Evolutionary conservation across 2,888 invertebrate species (phyloP), one percentile per base, ranked within the genome.

Genomic region (Philhelius pedissequus): DNA sequence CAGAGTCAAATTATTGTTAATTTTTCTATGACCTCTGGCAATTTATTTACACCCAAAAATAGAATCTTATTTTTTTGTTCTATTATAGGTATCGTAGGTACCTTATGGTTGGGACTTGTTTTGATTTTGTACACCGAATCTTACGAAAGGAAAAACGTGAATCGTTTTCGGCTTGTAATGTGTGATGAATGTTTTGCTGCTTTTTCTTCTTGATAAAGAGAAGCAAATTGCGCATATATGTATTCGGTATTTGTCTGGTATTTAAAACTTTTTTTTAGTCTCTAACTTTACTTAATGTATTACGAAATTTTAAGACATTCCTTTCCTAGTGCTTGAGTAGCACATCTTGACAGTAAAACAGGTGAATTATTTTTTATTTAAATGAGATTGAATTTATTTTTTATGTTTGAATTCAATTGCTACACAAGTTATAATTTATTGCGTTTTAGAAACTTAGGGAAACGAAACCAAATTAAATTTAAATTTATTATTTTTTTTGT

Each of bases 1-100:
- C 18, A 78, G 45, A 68, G 43, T 54, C 32, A 38, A 74, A 69
- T 74, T 64, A 64, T 74, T 43, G 62, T 27, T 43, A 62, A 27
- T 30, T 52, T 64, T 74, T 74, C 56, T 62, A n/a, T 38, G 78
- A 78, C 74, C 74, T 79, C 64, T 79, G 62, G 32, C 35, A 73
- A 78, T 62, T 78, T 54, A 30, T 64, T 50, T 25, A 30, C 13
- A 1, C 7, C 38, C 56, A 32, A 69, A 78, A 78, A 83, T 73
- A 82, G 73, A 78, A 52, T 27, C 22, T 9, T 32, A 13, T 9
- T 32, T 30, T 15, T 25, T 13, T n/a, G n/a, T n/a, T n/a, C n/a
- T n/a, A n/a, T n/a, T n/a, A 0, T 35, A 38, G 4, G 15, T n/a
- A 32, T n/a, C n/a, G n/a, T n/a, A n/a, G n/a, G n/a, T 20, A 58